Base-by-base conservation (phyloP, 2,888 invertebrate species). In the Lasioglossum calceatum region DNA sequence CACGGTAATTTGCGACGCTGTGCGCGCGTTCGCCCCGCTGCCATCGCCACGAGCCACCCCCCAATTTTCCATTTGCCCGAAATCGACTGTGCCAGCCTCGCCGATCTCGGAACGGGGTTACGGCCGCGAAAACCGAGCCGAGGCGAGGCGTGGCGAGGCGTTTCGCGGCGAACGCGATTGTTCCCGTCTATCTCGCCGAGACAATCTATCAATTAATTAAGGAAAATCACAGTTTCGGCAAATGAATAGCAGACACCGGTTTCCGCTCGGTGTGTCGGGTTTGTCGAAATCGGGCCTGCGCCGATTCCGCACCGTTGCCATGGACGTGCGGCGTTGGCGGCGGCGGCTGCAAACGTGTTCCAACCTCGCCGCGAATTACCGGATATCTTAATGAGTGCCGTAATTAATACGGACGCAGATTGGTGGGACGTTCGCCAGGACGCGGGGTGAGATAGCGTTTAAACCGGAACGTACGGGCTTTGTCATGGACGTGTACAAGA, bases 361-460 rank as follows among this genome's bases (percentile, higher is more conserved):
- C 89, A 82, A 89, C 79, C 89, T 83, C 89, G 91, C 92, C 92
- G 93, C 93, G 93, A 94, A 94, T 94, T 93, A 93, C 94, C 93
- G 94, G 94, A 95, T 95, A 95, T 94, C 95, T 95, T 95, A 95
- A 95, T 94, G 94, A 95, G 94, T 95, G 92, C 92, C 93, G 94
- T 95, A 95, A 95, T 95, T 95, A 95, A 95, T 95, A 94, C 93
- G 93, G 92, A 94, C 93, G 93, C 93, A 93, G 95, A 95, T 95
- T 94, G 94, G 93, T 92, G 92, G 92, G 92, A 93, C 93, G 92
- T 91, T 92, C 88, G 92, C 75, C 67, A 92, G 92, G 90, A 89
- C 89, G 88, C 86, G 88, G 90, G 90, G 80, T 80, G 91, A 93
- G 93, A 94, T 93, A 94, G 91, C 91, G 93, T 92, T 92, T 93